A percentile compares a stretch with the other conserved stretches of the same genome.
Conservation (phyloP, 1,140 invertebrate genomes). For the Cecropterus lyciades region DNA sequence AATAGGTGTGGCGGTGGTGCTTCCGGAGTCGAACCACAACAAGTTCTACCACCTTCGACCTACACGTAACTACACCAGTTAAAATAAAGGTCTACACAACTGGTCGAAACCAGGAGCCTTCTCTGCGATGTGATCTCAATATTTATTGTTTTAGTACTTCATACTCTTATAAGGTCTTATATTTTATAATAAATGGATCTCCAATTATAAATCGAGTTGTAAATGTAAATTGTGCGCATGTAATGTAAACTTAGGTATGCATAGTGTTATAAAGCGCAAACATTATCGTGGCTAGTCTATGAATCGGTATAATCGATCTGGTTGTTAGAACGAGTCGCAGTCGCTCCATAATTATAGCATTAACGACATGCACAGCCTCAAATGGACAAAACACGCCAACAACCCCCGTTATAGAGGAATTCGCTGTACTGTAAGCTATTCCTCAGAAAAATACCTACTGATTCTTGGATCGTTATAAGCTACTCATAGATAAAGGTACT, state of each 20-base stretch:
- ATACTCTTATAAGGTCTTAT: no score
- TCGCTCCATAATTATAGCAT: slow-evolving; percentile 61
- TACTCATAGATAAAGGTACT: neutral
- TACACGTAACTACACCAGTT: no score
- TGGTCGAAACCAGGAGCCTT: no score
- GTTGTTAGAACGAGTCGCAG: slow-evolving; percentile 52
- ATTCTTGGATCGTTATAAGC: slow-evolving; percentile 44
- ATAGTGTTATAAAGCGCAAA: slow-evolving; percentile 12
- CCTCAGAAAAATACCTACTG: slow-evolving; percentile 55
- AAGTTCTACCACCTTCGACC: no score
- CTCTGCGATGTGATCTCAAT: no score
- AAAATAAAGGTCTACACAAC: no score
- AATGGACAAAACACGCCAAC: slow-evolving; percentile 62
- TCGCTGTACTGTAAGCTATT: slow-evolving; percentile 36
- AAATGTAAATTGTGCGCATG: neutral
- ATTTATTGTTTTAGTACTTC: no score
- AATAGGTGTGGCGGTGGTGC: no score
- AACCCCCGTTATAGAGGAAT: slow-evolving; percentile 39
- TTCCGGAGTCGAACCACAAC: no score
- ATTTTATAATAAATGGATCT: no score
- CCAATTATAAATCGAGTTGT: no score
- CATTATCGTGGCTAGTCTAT: slow-evolving; percentile 30
- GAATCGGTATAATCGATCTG: slow-evolving; percentile 53
- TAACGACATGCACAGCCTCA: slow-evolving; percentile 56
- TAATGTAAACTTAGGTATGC: slow-evolving; percentile 11